Evolutionary conservation across 1,140 invertebrate species (phyloP).

Genomic region (Dryas iulia): DNA sequence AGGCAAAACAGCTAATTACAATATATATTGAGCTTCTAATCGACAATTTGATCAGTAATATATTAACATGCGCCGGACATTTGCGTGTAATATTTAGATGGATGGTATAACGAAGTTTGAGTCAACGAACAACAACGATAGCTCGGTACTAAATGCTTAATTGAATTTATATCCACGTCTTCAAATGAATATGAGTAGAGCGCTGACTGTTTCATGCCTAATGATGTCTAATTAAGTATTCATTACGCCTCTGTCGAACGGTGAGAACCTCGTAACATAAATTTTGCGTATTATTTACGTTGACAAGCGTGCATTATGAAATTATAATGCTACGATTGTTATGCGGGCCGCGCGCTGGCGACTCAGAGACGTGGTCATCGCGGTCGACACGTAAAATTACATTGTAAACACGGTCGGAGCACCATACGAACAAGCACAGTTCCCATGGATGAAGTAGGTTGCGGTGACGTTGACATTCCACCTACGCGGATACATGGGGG

Average conservation of each 20-base stretch:
- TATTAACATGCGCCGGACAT: slow-evolving; percentile 38
- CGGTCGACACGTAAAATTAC: slow-evolving; percentile 50
- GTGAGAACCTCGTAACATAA: slow-evolving; percentile 79
- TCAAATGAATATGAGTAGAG: slow-evolving; percentile 74
- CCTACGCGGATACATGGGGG: slow-evolving; percentile 29
- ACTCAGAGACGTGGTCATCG: slow-evolving; percentile 54
- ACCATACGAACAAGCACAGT: slow-evolving; percentile 36
- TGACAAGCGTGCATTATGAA: slow-evolving; percentile 76
- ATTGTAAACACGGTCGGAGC: slow-evolving; percentile 50
- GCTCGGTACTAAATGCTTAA: slow-evolving; percentile 62
- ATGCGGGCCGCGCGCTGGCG: slow-evolving; percentile 50
- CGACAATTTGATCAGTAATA: slow-evolving; percentile 41
- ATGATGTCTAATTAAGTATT: slow-evolving; percentile 70
- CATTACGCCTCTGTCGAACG: slow-evolving; percentile 61
- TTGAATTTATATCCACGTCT: slow-evolving; percentile 76
- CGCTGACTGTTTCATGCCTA: slow-evolving; percentile 62
- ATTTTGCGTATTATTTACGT: slow-evolving; percentile 79
- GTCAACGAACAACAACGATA: slow-evolving; percentile 29
- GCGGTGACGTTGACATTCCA: slow-evolving; percentile 27
- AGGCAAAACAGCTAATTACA: slow-evolving; percentile 40
- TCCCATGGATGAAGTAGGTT: slow-evolving; percentile 43
- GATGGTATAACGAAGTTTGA: slow-evolving; percentile 39
- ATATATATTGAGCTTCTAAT: slow-evolving; percentile 38
- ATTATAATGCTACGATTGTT: slow-evolving; percentile 73
- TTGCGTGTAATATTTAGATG: slow-evolving; percentile 33